Evolutionary conservation across 2,888 invertebrate genomes (phyloP).

Genomic region (Glyphotaelius pellucidus): DNA sequence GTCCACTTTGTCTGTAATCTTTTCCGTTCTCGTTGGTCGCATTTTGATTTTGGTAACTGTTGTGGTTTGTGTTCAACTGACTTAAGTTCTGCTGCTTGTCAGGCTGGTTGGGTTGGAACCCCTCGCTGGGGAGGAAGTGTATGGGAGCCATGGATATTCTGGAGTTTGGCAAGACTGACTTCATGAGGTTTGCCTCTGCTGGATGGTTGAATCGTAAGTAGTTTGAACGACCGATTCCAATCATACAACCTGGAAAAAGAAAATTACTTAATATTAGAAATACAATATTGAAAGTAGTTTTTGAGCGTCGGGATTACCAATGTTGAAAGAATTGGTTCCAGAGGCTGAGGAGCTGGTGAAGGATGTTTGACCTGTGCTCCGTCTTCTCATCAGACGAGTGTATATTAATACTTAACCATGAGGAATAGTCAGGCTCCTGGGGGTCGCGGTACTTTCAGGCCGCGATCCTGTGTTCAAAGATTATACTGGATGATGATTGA

Average conservation of each 20-base stretch:
- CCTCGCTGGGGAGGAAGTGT: conserved; percentile 78
- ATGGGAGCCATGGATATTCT: conserved; percentile 89
- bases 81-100: conserved; percentile 32
- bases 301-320: too few species aligned
- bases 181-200: conserved; percentile 91
- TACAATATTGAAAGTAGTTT: too few species aligned
- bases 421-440: too few species aligned
- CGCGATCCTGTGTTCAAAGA: too few species aligned
- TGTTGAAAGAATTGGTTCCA: too few species aligned
- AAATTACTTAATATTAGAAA: not conserved
- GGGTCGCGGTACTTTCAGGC: too few species aligned
- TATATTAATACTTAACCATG: too few species aligned
- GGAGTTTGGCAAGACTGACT: conserved; percentile 87
- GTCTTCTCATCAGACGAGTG: too few species aligned
- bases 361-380: too few species aligned
- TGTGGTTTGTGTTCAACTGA: not conserved
- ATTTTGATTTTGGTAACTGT: conserved; percentile 36
- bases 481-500: too few species aligned
- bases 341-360: too few species aligned
- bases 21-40: conserved; percentile 16
- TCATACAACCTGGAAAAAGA: conserved; percentile 86
- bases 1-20: conserved; percentile 30
- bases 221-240: conserved; percentile 93
- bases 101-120: conserved; percentile 42
- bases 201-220: conserved; percentile 96